phyloP scores from a whole-genome alignment of 1,140 invertebrate genomes.

The Orius laevigatus region DNA sequence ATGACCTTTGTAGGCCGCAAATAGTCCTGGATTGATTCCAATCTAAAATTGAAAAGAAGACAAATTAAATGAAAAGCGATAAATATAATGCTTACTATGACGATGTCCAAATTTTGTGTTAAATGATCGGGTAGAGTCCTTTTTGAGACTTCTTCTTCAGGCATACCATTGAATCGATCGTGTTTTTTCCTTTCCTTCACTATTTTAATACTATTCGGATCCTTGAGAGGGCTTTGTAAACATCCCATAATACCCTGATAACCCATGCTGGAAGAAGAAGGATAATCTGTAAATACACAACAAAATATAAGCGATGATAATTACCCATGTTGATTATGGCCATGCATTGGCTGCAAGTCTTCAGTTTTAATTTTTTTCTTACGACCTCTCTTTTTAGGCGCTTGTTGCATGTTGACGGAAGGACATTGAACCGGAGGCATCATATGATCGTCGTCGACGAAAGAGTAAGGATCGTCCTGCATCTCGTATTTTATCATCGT shows the following conservation, averaged over 20 bases:
- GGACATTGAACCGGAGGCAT: slow-evolving; percentile 27
- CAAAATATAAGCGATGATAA: background rate
- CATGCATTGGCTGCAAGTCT: slow-evolving; percentile 22
- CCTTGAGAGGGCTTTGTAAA: slow-evolving; percentile 11
- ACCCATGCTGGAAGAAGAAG: slow-evolving; percentile 17
- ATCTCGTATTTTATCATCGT: slow-evolving; percentile 42
- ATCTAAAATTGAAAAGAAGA: slow-evolving; percentile 43
- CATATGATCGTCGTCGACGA: slow-evolving; percentile 51
- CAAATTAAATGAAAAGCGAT: background rate
- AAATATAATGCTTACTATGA: slow-evolving; percentile 68
- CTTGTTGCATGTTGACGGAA: slow-evolving; percentile 33
- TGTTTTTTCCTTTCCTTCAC: slow-evolving; percentile 84
- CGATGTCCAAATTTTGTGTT: slow-evolving; percentile 81
- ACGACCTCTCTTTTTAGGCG: slow-evolving; percentile 62
- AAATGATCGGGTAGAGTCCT: slow-evolving; percentile 87
- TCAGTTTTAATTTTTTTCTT: slow-evolving; percentile 56
- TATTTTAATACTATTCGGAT: slow-evolving; percentile 27
- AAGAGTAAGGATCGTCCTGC: slow-evolving; percentile 58
- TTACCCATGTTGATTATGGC: slow-evolving; percentile 5
- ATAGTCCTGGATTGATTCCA: slow-evolving; percentile 92
- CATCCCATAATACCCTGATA: slow-evolving; percentile 17
- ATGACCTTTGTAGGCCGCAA: slow-evolving; percentile 93
- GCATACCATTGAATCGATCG: slow-evolving; percentile 92
- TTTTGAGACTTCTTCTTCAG: slow-evolving; percentile 88
- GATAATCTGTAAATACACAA: background rate